phyloP scores from a whole-genome alignment of 2,888 invertebrate species.

The Acanthosepion lycidas region DNA sequence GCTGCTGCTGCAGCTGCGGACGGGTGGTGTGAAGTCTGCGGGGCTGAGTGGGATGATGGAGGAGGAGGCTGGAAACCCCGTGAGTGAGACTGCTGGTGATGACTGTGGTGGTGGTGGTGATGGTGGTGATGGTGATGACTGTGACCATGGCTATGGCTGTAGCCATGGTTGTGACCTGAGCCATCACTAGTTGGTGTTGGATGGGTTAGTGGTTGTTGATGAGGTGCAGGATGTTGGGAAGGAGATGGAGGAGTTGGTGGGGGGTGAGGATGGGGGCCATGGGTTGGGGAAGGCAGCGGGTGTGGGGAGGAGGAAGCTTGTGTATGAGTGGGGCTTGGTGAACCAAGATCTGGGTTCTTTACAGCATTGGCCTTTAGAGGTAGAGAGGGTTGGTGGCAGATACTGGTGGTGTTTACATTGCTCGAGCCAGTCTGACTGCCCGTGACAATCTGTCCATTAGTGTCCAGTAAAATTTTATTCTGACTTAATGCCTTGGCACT shows the following conservation, averaged over 20 bases:
- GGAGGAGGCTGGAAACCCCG: slow-evolving; percentile 45
- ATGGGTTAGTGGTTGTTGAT: not conserved
- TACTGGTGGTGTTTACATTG: not conserved
- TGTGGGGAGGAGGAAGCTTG: slow-evolving; percentile 43
- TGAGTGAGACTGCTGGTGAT: slow-evolving; percentile 37
- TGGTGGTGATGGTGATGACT: not conserved
- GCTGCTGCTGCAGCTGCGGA: slow-evolving; percentile 42
- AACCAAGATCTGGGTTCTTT: not conserved
- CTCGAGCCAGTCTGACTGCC: not conserved
- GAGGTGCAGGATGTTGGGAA: slow-evolving; percentile 33
- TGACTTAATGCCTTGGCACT: slow-evolving; percentile 36
- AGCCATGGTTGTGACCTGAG: not conserved
- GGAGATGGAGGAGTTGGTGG: slow-evolving; percentile 34
- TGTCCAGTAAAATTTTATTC: not conserved
- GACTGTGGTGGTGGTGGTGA: slow-evolving; percentile 39
- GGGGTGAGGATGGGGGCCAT: not conserved
- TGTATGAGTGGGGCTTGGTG: not conserved
- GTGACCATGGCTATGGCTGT: not conserved
- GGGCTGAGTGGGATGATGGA: slow-evolving; percentile 1
- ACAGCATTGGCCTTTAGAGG: not conserved
- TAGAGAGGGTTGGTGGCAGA: slow-evolving; percentile 11
- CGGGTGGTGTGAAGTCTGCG: not conserved
- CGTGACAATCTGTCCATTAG: not conserved
- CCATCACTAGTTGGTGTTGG: not conserved
- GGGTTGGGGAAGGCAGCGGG: slow-evolving; percentile 4